Conservation (phyloP, 2,888 invertebrate genomes). For the Daptonema setosum region DNA sequence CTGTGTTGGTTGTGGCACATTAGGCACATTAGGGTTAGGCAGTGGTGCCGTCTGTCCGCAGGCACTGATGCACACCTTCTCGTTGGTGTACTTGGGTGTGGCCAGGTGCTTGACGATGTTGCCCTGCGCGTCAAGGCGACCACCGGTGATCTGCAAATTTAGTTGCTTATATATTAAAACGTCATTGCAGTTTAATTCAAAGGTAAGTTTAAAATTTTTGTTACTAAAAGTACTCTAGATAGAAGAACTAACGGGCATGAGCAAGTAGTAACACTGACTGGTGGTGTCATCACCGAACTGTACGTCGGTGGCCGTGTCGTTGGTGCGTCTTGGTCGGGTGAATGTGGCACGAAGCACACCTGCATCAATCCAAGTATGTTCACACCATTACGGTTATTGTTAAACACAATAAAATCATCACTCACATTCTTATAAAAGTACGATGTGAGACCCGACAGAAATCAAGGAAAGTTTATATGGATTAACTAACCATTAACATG, state of each 20-base stretch:
- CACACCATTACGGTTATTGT: too few species aligned
- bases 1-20: neutral
- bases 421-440: too few species aligned
- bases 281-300: conserved; percentile 14
- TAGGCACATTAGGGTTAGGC: too few species aligned
- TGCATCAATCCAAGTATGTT: too few species aligned
- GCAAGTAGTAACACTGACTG: neutral
- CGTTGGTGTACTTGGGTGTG: conserved; percentile 16
- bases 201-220: neutral
- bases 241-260: neutral
- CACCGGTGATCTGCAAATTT: conserved; percentile 16
- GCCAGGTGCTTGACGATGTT: conserved; percentile 16
- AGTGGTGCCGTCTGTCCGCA: too few species aligned
- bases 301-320: conserved; percentile 15
- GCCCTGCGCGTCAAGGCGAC: conserved; percentile 10
- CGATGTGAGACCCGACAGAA: too few species aligned
- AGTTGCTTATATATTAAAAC: conserved; percentile 17
- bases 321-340: conserved; percentile 17
- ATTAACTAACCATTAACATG: conserved; percentile 23
- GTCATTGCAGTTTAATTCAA: neutral
- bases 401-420: too few species aligned
- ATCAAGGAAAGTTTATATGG: too few species aligned
- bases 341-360: conserved; percentile 23
- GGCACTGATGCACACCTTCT: conserved; percentile 17
- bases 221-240: neutral